Evolutionary conservation across 2,797 vertebrate species (phyloP).

Genomic region (Hephaestus fuliginosus): DNA sequence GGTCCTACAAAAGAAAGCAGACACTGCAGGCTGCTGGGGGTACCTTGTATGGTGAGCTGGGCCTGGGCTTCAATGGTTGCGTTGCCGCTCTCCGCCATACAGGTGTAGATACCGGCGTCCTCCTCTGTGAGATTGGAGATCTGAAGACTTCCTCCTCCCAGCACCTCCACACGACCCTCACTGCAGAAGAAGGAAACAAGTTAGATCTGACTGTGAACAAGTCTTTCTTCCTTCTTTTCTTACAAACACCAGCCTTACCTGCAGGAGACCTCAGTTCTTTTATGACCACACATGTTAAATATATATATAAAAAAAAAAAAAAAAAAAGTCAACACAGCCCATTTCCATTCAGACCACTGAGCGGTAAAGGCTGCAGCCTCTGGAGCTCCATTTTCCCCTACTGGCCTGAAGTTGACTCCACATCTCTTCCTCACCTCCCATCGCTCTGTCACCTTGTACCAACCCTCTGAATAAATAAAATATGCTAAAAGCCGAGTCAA

Average conservation of each 20-base stretch:
- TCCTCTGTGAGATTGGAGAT: conserved; percentile 88
- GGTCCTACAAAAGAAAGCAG: background rate
- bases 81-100: conserved; percentile 89
- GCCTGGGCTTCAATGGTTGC: conserved; percentile 89
- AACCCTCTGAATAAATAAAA: conserved; percentile 65
- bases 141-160: conserved; percentile 89
- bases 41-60: conserved; percentile 93
- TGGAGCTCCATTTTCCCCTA: conserved; percentile 21
- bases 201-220: background rate
- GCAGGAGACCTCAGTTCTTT: background rate
- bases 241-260: background rate
- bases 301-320: background rate
- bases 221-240: background rate
- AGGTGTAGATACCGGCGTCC: conserved; percentile 91
- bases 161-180: conserved; percentile 82
- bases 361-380: conserved; percentile 27
- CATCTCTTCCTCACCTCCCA: conserved; percentile 35
- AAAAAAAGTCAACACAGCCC: conserved; percentile 35
- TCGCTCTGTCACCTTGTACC: conserved; percentile 44
- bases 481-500: conserved; percentile 46
- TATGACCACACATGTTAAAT: too few species aligned
- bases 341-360: conserved; percentile 40
- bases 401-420: conserved; percentile 64
- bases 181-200: conserved; percentile 59
- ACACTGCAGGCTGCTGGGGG: background rate